A percentile compares a stretch with the other conserved stretches of the same genome.
Evolutionary conservation across 2,113 vertebrate genomes (phyloP).

Genomic region (Bos javanicus): DNA sequence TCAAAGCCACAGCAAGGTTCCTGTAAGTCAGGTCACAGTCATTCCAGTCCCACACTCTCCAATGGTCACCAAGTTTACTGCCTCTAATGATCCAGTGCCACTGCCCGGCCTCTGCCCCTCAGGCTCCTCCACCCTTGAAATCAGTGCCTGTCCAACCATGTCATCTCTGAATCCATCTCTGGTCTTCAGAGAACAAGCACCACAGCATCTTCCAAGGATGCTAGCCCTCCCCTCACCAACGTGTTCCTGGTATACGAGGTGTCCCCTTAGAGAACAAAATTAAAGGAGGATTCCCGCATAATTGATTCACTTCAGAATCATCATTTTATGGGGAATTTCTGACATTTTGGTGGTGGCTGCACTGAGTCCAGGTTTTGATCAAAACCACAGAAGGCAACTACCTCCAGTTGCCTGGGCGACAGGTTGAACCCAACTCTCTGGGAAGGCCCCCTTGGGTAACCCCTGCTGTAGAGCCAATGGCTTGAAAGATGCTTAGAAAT

Average conservation of each 20-base stretch:
- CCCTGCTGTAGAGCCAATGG: not conserved
- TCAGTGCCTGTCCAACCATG: not conserved
- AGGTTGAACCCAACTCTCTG: accelerated
- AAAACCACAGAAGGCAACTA: not conserved
- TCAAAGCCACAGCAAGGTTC: not conserved
- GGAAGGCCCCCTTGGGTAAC: not conserved
- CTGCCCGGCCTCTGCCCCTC: not conserved
- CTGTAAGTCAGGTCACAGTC: too few relatives aligned
- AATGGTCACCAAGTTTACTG: too few relatives aligned
- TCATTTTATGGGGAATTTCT: not conserved
- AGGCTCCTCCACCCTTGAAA: not conserved
- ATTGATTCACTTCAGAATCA: not conserved
- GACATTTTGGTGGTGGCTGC: not conserved
- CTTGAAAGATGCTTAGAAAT: not conserved
- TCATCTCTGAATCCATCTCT: not conserved
- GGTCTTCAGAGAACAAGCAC: not conserved
- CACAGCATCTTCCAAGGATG: not conserved
- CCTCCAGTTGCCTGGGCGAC: accelerated
- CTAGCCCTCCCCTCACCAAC: not conserved
- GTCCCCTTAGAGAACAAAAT: not conserved
- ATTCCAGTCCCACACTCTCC: not conserved
- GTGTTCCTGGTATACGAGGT: not conserved
- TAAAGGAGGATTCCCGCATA: not conserved
- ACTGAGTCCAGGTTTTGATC: not conserved
- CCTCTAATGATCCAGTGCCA: too few relatives aligned